phyloP scores from a whole-genome alignment of 2,113 vertebrate species.

The Menidia beryllina region DNA sequence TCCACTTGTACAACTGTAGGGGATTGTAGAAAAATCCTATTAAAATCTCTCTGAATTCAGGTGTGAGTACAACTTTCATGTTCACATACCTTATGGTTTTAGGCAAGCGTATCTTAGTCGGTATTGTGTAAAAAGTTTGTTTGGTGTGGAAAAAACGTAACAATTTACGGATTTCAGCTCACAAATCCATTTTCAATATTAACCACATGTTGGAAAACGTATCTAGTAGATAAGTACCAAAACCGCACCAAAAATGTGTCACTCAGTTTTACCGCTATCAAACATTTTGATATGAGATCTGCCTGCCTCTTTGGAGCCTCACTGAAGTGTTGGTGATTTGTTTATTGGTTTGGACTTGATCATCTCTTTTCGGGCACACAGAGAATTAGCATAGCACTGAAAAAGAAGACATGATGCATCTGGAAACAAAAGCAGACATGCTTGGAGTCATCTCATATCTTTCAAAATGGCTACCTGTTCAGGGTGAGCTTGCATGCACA shows the following conservation, averaged over 20 bases:
- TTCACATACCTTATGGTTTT: too few relatives aligned
- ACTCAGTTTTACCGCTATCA: not conserved
- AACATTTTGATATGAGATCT: not conserved
- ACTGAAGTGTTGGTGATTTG: not conserved
- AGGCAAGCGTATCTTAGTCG: too few relatives aligned
- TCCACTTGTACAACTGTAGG: too few relatives aligned
- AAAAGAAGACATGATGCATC: not conserved
- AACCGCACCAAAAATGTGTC: not conserved
- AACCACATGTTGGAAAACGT: not conserved
- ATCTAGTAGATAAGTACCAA: not conserved
- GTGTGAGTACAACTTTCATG: too few relatives aligned
- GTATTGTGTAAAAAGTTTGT: too few relatives aligned
- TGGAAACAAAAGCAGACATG: constrained; percentile 12
- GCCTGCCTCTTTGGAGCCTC: constrained; percentile 1
- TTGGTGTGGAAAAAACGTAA: too few relatives aligned
- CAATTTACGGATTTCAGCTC: too few relatives aligned
- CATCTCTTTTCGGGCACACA: not conserved
- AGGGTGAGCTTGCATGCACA: not conserved
- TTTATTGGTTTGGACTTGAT: not conserved
- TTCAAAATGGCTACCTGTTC: not conserved
- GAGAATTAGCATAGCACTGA: not conserved
- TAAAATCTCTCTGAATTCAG: too few relatives aligned
- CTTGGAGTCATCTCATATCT: not conserved
- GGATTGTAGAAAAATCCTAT: too few relatives aligned
- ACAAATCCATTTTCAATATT: not conserved